Conservation (phyloP, 2,888 invertebrate genomes). For the Agelastica alni region DNA sequence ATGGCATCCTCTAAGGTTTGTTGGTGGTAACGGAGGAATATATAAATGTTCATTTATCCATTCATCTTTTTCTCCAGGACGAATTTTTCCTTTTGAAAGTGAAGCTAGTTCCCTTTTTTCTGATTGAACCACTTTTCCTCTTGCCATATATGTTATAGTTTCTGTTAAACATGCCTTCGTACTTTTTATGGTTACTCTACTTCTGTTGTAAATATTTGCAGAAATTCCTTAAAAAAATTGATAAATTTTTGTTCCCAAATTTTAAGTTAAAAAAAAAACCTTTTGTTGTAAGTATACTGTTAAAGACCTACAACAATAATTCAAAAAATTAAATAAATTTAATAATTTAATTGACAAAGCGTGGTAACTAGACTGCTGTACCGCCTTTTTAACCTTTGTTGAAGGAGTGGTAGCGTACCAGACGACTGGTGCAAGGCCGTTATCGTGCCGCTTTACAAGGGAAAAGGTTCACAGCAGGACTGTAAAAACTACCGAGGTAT, state of each 20-base stretch:
- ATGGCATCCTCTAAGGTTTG: constrained; percentile 91
- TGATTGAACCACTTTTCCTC: constrained; percentile 83
- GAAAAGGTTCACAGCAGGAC: too few relatives aligned
- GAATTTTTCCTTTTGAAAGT: constrained; percentile 77
- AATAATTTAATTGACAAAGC: too few relatives aligned
- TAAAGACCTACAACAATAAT: too few relatives aligned
- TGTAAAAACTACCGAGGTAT: too few relatives aligned
- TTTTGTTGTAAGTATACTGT: too few relatives aligned
- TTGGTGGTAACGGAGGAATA: constrained; percentile 92
- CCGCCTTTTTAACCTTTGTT: too few relatives aligned
- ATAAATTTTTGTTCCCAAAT: too few relatives aligned
- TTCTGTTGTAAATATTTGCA: constrained; percentile 83
- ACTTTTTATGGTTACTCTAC: constrained; percentile 81
- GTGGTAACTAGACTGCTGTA: too few relatives aligned
- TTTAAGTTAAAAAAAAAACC: not conserved
- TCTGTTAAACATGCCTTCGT: constrained; percentile 86
- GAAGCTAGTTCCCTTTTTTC: constrained; percentile 85
- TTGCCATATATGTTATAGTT: constrained; percentile 87
- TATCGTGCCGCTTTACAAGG: too few relatives aligned
- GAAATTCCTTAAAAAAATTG: constrained; percentile 62
- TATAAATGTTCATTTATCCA: constrained; percentile 89
- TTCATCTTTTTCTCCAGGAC: constrained; percentile 78
- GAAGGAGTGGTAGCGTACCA: too few relatives aligned
- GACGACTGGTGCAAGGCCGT: too few relatives aligned
- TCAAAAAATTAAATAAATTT: too few relatives aligned